Conservation (phyloP, 2,797 vertebrate species). For the Muscicapa striata region DNA sequence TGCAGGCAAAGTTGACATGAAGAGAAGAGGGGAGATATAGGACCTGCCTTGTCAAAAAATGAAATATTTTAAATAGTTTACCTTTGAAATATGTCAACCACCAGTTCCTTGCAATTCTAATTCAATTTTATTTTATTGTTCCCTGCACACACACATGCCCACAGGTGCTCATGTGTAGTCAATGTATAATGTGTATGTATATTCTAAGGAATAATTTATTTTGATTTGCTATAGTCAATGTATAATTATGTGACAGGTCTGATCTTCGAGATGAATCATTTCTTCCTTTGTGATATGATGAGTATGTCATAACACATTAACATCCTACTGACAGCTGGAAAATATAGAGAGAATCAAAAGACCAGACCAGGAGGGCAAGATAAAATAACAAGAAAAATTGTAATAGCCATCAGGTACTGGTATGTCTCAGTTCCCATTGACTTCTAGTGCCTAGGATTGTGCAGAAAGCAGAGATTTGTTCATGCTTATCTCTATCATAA, state of each 20-base stretch:
- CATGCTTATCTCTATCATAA: neutral
- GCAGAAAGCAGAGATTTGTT: neutral
- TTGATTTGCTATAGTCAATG: constrained; percentile 11
- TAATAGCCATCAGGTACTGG: neutral
- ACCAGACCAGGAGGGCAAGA: neutral
- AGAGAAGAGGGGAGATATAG: neutral
- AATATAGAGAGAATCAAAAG: constrained; percentile 30
- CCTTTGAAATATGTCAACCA: constrained; percentile 63
- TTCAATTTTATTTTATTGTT: constrained; percentile 39
- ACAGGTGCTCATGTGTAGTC: neutral
- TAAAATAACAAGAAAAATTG: neutral
- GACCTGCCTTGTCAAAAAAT: constrained; percentile 56
- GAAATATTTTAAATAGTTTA: constrained; percentile 50
- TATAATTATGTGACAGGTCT: constrained; percentile 6
- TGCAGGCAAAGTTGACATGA: constrained; percentile 31
- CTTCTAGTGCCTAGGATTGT: neutral
- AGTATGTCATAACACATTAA: constrained; percentile 11
- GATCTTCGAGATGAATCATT: neutral
- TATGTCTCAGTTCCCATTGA: neutral
- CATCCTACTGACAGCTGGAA: constrained; percentile 22
- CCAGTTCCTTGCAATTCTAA: neutral
- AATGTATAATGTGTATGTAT: neutral
- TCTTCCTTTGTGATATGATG: constrained; percentile 13
- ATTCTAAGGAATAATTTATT: constrained; percentile 24
- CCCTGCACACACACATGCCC: neutral